These are phyloP conservation scores for Pyrrhosoma nymphula DNA, from an alignment of 2,888 invertebrate genomes.

Conservation along the genomic window DNA sequence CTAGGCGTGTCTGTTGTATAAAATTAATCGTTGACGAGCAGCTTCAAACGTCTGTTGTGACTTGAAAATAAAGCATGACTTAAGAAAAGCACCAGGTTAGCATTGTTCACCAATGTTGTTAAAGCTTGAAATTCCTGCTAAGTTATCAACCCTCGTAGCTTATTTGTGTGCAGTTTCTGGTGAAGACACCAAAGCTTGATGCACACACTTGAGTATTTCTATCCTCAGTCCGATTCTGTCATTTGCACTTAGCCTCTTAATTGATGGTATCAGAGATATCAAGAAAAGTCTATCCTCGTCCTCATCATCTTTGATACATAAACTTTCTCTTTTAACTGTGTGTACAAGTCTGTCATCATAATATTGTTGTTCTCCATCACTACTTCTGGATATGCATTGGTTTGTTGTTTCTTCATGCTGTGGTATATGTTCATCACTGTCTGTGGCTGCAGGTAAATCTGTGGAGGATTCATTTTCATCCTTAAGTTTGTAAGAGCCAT, in stretches of 20 bases:
- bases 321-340: background rate
- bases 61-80: no score
- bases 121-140: no score
- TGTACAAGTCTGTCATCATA: background rate
- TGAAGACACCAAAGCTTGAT: background rate
- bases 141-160: no score
- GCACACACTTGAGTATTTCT: conserved; percentile 1
- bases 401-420: background rate
- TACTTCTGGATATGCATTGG: background rate
- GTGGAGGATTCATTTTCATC: background rate
- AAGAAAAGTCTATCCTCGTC: background rate
- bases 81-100: no score
- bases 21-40: no score
- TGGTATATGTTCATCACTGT: background rate
- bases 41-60: no score
- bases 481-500: background rate
- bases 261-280: background rate
- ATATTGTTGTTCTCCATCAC: background rate
- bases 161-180: no score
- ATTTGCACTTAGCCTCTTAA: background rate
- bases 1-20: no score
- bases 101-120: no score
- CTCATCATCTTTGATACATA: background rate
- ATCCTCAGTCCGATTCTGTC: background rate
- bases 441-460: background rate